A percentile compares a stretch with the other conserved stretches of the same genome.
phyloP scores from a whole-genome alignment of 2,113 vertebrate species.

The Microcebus tavaratra region DNA sequence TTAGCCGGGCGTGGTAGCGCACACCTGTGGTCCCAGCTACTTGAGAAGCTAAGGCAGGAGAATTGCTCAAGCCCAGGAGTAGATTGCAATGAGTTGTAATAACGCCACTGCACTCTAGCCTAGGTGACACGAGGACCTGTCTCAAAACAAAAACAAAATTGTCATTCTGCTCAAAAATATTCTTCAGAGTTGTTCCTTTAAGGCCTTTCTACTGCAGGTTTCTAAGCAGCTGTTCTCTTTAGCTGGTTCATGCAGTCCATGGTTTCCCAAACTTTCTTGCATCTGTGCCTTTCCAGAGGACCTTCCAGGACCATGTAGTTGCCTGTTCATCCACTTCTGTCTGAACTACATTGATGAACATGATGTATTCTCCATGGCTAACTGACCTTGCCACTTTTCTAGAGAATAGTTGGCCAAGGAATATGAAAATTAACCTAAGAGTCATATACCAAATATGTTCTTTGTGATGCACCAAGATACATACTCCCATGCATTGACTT shows the following conservation, averaged over 20 bases:
- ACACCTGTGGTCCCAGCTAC: no score
- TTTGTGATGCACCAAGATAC: neutral
- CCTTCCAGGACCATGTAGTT: neutral
- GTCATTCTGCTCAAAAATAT: neutral
- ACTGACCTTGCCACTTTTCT: neutral
- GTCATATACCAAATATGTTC: neutral
- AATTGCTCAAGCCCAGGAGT: no score
- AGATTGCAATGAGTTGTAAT: no score
- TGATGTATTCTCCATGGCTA: neutral
- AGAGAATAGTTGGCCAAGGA: neutral
- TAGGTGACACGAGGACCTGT: no score
- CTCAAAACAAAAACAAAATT: neutral
- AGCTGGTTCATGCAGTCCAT: neutral
- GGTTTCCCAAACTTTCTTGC: neutral
- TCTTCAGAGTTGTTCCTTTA: neutral
- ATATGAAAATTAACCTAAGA: neutral
- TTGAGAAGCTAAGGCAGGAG: no score
- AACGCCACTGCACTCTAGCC: no score
- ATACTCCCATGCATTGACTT: neutral
- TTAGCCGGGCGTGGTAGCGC: no score
- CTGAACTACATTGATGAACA: neutral
- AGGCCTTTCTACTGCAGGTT: neutral
- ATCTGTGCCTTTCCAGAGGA: neutral
- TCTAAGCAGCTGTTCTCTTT: constrained; percentile 15
- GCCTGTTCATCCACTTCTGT: neutral